phyloP scores from a whole-genome alignment of 1,140 invertebrate genomes.

The Lanistes nyassanus region DNA sequence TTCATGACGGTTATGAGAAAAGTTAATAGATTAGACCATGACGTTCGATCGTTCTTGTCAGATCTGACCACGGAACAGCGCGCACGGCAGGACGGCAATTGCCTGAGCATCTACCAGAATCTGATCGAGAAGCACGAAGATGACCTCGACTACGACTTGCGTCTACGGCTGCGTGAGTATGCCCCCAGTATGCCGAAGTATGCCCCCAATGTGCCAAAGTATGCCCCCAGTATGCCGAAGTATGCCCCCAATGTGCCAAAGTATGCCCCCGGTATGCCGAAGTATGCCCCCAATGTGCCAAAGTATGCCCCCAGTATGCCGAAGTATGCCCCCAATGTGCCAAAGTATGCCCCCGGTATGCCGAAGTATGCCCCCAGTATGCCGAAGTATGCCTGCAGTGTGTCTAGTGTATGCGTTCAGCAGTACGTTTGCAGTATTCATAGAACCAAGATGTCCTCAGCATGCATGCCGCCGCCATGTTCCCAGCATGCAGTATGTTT shows the following conservation, averaged over 20 bases:
- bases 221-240: no score
- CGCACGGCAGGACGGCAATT: constrained; percentile 17
- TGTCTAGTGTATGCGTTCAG: no score
- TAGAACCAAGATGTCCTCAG: no score
- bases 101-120: constrained; percentile 40
- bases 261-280: no score
- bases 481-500: no score
- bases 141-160: constrained; percentile 13
- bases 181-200: not conserved
- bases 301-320: constrained; percentile 20
- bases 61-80: not conserved
- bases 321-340: not conserved
- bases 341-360: no score
- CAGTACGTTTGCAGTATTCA: no score
- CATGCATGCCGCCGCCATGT: no score
- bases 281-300: no score
- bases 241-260: no score
- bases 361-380: no score
- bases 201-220: not conserved
- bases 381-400: no score
- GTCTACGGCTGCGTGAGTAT: constrained; percentile 40
- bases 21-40: not conserved
- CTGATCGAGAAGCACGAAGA: constrained; percentile 28
- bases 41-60: not conserved
- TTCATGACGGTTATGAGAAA: not conserved